These are phyloP conservation scores for Gnathonemus longibarbis DNA, from an alignment of 2,113 vertebrate species.

Conservation along the genomic window DNA sequence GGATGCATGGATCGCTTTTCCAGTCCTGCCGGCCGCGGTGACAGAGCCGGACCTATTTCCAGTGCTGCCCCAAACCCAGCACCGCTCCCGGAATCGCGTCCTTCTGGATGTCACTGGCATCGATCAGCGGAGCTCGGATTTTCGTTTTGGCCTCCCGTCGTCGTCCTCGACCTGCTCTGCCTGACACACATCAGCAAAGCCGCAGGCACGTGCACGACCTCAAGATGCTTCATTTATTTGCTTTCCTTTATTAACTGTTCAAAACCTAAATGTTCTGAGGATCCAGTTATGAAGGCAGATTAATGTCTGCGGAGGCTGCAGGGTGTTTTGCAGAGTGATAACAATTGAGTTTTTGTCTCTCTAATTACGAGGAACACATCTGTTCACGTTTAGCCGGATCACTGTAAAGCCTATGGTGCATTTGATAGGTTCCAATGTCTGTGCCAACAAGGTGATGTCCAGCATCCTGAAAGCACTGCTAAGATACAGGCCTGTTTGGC, in stretches of 20 bases:
- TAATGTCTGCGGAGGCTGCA: not conserved
- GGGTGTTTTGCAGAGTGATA: not conserved
- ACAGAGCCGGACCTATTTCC: not conserved
- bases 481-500: not conserved
- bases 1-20: slow-evolving; percentile 1
- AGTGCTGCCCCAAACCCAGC: not conserved
- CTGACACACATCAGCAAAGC: not conserved
- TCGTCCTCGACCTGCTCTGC: not conserved
- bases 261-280: not conserved
- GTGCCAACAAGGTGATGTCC: not conserved
- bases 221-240: not conserved
- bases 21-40: not conserved
- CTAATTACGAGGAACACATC: not conserved
- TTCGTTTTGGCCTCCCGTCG: not conserved
- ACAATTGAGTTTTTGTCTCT: not conserved
- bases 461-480: not conserved
- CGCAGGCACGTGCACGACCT: not conserved
- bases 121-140: not conserved
- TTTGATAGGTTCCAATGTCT: not conserved
- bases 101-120: slow-evolving; percentile 13
- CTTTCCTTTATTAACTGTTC: not conserved
- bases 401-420: not conserved
- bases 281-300: not conserved
- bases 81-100: not conserved
- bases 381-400: not conserved